These are phyloP conservation scores for Cricetomys ansorgei DNA, from an alignment of 2,113 vertebrate genomes.

Conservation along the genomic window DNA sequence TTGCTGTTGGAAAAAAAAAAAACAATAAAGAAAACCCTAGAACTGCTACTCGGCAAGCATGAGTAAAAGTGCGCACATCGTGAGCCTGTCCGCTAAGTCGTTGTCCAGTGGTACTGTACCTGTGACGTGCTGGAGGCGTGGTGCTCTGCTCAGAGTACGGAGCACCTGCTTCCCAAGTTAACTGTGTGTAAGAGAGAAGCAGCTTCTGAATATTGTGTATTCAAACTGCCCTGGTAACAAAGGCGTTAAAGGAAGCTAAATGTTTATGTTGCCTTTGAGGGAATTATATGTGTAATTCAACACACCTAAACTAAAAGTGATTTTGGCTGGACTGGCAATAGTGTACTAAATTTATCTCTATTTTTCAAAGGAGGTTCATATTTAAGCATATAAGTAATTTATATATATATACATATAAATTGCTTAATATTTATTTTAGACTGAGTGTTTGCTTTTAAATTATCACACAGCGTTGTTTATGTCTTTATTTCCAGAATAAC, in stretches of 20 bases:
- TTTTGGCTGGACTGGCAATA: constrained; percentile 67
- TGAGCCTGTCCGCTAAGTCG: not conserved
- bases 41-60: not conserved
- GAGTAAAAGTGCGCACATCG: constrained; percentile 43
- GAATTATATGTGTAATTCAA: constrained; percentile 49
- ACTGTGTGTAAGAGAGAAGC: not conserved
- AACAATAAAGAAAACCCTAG: constrained; percentile 25
- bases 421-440: constrained; percentile 73
- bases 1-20: constrained; percentile 55
- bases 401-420: constrained; percentile 54
- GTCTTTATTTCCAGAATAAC: constrained; percentile 42
- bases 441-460: constrained; percentile 75
- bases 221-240: constrained; percentile 48
- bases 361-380: constrained; percentile 73
- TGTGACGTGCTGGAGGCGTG: constrained; percentile 20
- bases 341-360: constrained; percentile 64
- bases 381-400: constrained; percentile 64
- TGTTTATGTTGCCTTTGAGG: constrained; percentile 68
- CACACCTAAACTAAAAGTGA: constrained; percentile 47
- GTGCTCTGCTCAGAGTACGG: constrained; percentile 58
- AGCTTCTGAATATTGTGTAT: constrained; percentile 30
- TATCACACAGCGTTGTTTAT: constrained; percentile 76
- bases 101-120: constrained; percentile 46
- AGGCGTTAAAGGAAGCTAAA: constrained; percentile 57
- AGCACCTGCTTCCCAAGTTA: constrained; percentile 60